phyloP scores from a whole-genome alignment of 2,113 vertebrate genomes.

The Candoia aspera region DNA sequence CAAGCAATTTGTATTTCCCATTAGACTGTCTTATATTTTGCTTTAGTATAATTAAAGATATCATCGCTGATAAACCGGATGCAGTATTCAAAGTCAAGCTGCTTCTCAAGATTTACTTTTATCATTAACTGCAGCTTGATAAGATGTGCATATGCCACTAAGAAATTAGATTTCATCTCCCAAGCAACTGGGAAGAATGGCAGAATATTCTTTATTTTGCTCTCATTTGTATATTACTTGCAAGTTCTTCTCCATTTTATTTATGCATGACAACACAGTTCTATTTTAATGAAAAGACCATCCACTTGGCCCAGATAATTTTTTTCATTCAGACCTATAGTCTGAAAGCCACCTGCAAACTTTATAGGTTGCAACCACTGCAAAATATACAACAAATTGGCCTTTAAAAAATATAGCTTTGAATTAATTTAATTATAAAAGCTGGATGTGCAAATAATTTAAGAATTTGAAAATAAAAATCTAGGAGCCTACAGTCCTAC shows the following conservation, averaged over 20 bases:
- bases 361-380: not conserved
- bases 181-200: constrained; percentile 33
- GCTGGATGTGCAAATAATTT: not conserved
- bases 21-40: constrained; percentile 76
- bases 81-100: constrained; percentile 73
- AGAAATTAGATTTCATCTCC: constrained; percentile 65
- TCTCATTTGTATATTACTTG: not conserved
- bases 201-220: constrained; percentile 6
- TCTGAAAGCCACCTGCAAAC: not conserved
- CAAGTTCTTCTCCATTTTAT: constrained; percentile 15
- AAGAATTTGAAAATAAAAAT: not conserved
- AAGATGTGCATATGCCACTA: constrained; percentile 60
- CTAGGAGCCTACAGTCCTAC: not conserved
- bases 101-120: constrained; percentile 75
- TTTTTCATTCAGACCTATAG: not conserved
- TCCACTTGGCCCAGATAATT: not conserved
- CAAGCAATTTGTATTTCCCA: constrained; percentile 82
- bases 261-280: not conserved
- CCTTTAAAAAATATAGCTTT: not conserved
- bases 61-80: constrained; percentile 74
- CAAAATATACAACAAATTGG: not conserved
- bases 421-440: not conserved
- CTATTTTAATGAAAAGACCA: not conserved
- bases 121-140: constrained; percentile 70
- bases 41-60: constrained; percentile 79